Base-by-base conservation (phyloP, 2,888 invertebrate species). In the Leucania comma region DNA sequence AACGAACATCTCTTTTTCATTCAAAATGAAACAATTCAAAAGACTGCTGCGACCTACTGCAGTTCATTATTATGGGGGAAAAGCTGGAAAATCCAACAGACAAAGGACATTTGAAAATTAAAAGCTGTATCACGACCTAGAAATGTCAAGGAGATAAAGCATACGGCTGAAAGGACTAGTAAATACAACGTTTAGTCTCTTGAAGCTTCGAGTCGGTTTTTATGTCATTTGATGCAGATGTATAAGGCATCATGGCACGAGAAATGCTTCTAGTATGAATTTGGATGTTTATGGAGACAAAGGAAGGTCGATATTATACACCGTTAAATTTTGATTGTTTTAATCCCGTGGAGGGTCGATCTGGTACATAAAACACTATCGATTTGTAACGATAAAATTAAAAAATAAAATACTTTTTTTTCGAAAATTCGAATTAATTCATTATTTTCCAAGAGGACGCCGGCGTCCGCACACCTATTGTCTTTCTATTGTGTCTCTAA, bases 41-140 rank as follows among this genome's bases (percentile, higher is more conserved):
- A 89, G 87, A 78, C 82, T 82, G 73, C 70, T 71, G 79, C 86
- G 86, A 86, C 86, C 88, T 85, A 86, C 81, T 79, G 75, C 86
- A 85, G 88, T 89, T 91, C 90, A 91, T 93, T 93, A 93, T 92
- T 86, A 86, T 90, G 86, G 87, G 72, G 84, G 85, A 87, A 87
- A 85, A 83, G 87, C 86, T 84, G 80, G 77, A 83, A 86, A 82
- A 84, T 77, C 80, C 73, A 72, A 74, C 73, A 84, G 85, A 89
- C 88, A 90, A 91, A 90, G 87, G 85, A 88, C 87, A 90, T 90
- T 90, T 89, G 72, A 85, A 88, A 89, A 90, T 90, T 90, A 89
- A 91, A 90, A 86, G 78, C 82, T 73, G 75, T 68, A 54, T 70
- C 61, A 62, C 42, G 61, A 67, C 72, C 69, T 57, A 78, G 71